phyloP scores from a whole-genome alignment of 2,113 vertebrate species.

The Poeciliopsis occidentalis region DNA sequence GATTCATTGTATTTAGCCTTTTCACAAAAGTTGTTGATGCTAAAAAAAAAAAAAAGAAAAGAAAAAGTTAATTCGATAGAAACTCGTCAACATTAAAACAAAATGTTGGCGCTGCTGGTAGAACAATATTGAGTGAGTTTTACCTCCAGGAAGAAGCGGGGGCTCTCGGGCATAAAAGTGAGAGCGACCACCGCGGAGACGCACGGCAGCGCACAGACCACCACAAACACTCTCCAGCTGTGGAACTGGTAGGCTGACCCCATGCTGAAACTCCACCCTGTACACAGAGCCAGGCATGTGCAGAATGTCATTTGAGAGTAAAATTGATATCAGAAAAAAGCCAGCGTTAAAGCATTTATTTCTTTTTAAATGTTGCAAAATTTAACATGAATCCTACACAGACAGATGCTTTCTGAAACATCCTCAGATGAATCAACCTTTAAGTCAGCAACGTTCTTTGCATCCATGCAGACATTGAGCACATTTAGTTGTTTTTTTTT shows the following conservation, averaged over 20 bases:
- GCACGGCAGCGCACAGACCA: constrained; percentile 94
- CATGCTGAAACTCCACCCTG: constrained; percentile 99
- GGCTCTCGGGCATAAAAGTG: constrained; percentile 98
- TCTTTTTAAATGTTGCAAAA: too few relatives aligned
- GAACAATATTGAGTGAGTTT: constrained; percentile 13
- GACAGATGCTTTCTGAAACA: neutral
- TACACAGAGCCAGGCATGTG: neutral
- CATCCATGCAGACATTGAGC: neutral
- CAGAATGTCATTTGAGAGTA: constrained; percentile 2
- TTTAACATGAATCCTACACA: too few relatives aligned
- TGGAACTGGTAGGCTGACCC: constrained; percentile 99
- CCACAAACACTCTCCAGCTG: constrained; percentile 98
- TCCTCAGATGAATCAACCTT: constrained; percentile 9
- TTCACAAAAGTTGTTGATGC: neutral
- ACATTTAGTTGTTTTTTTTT: neutral
- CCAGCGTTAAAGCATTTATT: neutral
- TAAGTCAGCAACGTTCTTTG: neutral
- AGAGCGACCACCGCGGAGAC: constrained; percentile 94
- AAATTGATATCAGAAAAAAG: neutral
- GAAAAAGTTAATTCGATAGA: neutral
- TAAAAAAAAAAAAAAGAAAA: neutral
- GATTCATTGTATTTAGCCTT: neutral
- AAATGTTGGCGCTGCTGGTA: neutral
- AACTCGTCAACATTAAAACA: neutral
- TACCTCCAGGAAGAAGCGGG: constrained; percentile 88